These are phyloP conservation scores for Nasonia giraulti DNA, from an alignment of 1,140 invertebrate genomes.

Conservation along the genomic window DNA sequence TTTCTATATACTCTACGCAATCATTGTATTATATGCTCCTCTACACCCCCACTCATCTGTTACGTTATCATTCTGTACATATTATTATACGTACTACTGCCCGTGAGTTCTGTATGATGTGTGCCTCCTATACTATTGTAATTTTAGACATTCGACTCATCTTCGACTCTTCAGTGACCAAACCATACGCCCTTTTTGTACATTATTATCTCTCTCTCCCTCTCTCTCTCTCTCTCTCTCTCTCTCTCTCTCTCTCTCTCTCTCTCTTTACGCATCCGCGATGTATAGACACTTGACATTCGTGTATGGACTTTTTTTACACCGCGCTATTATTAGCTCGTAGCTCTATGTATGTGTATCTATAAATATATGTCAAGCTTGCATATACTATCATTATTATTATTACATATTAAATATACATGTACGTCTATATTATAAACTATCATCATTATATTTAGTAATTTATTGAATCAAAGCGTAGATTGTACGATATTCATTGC, in stretches of 20 bases:
- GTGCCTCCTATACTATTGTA: not conserved
- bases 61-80: not conserved
- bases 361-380: not conserved
- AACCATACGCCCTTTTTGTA: not conserved
- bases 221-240: too few relatives aligned
- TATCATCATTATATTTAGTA: constrained; percentile 39
- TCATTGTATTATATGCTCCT: constrained; percentile 34
- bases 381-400: not conserved
- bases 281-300: constrained; percentile 34
- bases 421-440: constrained; percentile 23
- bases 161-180: not conserved
- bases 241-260: not conserved
- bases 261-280: not conserved
- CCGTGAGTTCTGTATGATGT: constrained; percentile 16
- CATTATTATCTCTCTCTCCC: not conserved
- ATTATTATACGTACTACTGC: not conserved
- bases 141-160: not conserved
- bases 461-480: constrained; percentile 44
- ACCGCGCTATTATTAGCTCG: not conserved
- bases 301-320: constrained; percentile 16
- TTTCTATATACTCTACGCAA: not conserved
- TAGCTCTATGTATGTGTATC: not conserved
- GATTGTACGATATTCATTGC: constrained; percentile 16
- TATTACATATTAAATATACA: constrained; percentile 20
- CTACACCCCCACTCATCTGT: not conserved